Percentiles rank a stretch among this genome's conserved stretches.
Conservation (phyloP, 2,888 invertebrate species). For the Ectemnius lituratus region DNA sequence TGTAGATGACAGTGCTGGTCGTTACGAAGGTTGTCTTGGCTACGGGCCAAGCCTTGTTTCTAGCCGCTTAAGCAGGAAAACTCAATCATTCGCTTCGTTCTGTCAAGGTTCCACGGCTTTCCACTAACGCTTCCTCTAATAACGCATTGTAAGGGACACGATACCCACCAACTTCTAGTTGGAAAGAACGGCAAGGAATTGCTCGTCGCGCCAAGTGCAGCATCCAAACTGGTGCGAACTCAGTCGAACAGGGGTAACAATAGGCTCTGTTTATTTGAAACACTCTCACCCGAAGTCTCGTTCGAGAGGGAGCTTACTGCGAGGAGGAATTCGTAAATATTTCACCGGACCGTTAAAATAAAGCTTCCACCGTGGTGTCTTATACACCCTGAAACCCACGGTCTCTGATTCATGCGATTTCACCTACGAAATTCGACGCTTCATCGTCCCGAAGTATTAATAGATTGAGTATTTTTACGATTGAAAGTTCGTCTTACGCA, state of each 20-base stretch:
- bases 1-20: not conserved
- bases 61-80: constrained; percentile 34
- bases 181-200: too few species aligned
- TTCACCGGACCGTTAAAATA: constrained; percentile 63
- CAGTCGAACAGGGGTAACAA: constrained; percentile 5
- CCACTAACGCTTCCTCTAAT: too few species aligned
- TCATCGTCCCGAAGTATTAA: constrained; percentile 9
- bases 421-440: constrained; percentile 27
- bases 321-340: constrained; percentile 66
- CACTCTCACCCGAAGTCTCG: constrained; percentile 19
- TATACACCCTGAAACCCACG: constrained; percentile 24
- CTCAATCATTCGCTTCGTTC: constrained; percentile 13
- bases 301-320: constrained; percentile 38
- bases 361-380: constrained; percentile 52
- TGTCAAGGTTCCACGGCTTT: not conserved
- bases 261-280: constrained; percentile 29
- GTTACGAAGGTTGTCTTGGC: constrained; percentile 30
- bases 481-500: not conserved
- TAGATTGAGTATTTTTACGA: constrained; percentile 8
- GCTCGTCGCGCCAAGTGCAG: too few species aligned
- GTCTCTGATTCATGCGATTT: constrained; percentile 52
- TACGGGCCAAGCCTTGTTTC: constrained; percentile 41
- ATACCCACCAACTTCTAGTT: too few species aligned
- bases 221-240: too few species aligned
- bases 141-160: too few species aligned